Base-by-base conservation (phyloP, 2,113 vertebrate genomes). In the Mugil cephalus region DNA sequence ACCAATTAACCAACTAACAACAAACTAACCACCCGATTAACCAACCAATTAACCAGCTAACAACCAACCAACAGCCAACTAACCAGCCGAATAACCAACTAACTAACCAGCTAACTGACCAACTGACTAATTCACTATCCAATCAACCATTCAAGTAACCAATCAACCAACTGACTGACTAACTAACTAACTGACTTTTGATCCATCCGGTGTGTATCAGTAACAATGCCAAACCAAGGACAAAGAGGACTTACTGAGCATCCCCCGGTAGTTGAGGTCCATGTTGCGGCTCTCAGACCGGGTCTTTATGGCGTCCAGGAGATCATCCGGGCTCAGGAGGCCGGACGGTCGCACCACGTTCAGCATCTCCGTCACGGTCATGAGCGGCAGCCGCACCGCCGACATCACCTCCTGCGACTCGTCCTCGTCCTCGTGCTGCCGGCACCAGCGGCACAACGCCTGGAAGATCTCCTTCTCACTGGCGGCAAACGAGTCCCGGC, bases 201-300 rank as follows among this genome's bases (percentile, higher is more conserved):
- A n/a, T n/a, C n/a, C n/a, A n/a, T n/a, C n/a, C n/a, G n/a, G n/a
- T n/a, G n/a, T n/a, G 15, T 42, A n/a, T 24, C 2, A 8, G 10
- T 8, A 9, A 10, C 18, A 48, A 18, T 7, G 12, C 4, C 1
- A 8, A 42, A 4, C 7, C n/a, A 10, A 35, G 4, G 1, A 13
- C 1, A 15, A 11, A 11, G n/a, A 58, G 40, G 62, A 92, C 97
- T 94, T 73, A 99, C 98, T 95, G 69, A 99, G 95, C 97, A 99
- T 98, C 84, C 98, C 98, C 40, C 98, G 94, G 69, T 98, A 99
- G 94, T 98, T 99, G 11, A 99, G 96, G 87, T 99, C 98, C 97
- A 98, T 99, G 89, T 99, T 97, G 14, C 98, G 94, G 92, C 98
- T 98, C 92, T 99, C 97, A 0, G 98, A 98, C 58, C 97, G 96